Conservation (phyloP, 1,140 invertebrate species). For the Neuroterus valhalla region DNA sequence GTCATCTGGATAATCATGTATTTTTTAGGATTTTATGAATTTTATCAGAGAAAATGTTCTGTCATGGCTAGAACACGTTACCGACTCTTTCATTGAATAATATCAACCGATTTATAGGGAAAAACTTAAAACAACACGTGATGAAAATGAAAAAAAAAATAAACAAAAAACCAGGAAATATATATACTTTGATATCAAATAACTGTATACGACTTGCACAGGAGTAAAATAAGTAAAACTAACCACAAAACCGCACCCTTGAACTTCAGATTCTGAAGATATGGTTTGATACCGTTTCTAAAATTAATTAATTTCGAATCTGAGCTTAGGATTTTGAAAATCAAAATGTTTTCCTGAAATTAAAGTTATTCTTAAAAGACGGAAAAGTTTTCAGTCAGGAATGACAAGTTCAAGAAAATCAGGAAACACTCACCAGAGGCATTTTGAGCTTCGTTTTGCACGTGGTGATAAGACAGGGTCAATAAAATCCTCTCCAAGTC, state of each 20-base stretch:
- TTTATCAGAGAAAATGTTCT: not conserved
- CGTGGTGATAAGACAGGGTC: not conserved
- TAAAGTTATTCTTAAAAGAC: slow-evolving; percentile 36
- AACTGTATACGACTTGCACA: not conserved
- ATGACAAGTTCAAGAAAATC: slow-evolving; percentile 30
- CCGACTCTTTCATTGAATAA: not conserved
- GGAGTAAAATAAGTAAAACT: not conserved
- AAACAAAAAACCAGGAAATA: not conserved
- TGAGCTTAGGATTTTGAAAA: not conserved
- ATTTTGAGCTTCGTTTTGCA: slow-evolving; percentile 68
- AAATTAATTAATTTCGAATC: not conserved
- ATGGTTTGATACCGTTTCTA: not conserved
- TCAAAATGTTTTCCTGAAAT: not conserved
- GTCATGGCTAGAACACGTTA: not conserved
- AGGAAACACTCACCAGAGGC: slow-evolving; percentile 60
- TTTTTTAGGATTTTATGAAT: not conserved
- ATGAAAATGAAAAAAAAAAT: not conserved
- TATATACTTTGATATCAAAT: not conserved
- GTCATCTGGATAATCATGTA: not conserved
- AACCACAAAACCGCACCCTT: slow-evolving; percentile 36
- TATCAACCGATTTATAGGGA: not conserved
- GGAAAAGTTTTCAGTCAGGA: slow-evolving; percentile 1
- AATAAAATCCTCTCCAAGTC: not conserved
- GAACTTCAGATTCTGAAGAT: not conserved
- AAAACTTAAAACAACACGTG: no score